phyloP scores from a whole-genome alignment of 2,888 invertebrate species.

The Brenthis daphne region DNA sequence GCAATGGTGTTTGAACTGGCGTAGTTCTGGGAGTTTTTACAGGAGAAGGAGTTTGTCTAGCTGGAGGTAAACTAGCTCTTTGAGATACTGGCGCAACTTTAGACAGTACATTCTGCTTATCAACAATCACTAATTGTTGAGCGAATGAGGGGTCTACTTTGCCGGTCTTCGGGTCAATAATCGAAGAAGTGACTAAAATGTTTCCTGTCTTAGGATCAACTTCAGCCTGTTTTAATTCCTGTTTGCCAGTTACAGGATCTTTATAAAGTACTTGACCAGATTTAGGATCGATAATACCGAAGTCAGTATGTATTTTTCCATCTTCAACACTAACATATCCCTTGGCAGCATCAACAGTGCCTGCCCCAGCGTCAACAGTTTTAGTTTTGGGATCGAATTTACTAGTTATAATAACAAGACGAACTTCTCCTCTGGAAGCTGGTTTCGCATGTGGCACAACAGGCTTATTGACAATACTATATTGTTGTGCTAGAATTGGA shows the following conservation, averaged over 20 bases:
- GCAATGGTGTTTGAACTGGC: constrained; percentile 64
- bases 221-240: constrained; percentile 84
- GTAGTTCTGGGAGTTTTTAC: constrained; percentile 64
- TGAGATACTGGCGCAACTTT: constrained; percentile 59
- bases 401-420: constrained; percentile 73
- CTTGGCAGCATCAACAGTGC: constrained; percentile 78
- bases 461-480: constrained; percentile 72
- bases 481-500: constrained; percentile 79
- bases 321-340: constrained; percentile 78
- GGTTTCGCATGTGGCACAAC: constrained; percentile 69
- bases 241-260: constrained; percentile 83
- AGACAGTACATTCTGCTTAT: constrained; percentile 71
- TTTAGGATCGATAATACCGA: constrained; percentile 82
- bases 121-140: constrained; percentile 78
- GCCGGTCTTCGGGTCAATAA: constrained; percentile 83
- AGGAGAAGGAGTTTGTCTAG: constrained; percentile 61
- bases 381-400: constrained; percentile 84
- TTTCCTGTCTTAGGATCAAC: constrained; percentile 83
- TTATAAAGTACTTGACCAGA: constrained; percentile 83
- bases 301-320: constrained; percentile 82
- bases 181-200: constrained; percentile 79
- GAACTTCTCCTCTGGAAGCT: constrained; percentile 67
- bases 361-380: constrained; percentile 79
- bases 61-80: constrained; percentile 65
- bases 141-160: constrained; percentile 82